phyloP scores from a whole-genome alignment of 2,888 invertebrate species.

The Agriotes lineatus region DNA sequence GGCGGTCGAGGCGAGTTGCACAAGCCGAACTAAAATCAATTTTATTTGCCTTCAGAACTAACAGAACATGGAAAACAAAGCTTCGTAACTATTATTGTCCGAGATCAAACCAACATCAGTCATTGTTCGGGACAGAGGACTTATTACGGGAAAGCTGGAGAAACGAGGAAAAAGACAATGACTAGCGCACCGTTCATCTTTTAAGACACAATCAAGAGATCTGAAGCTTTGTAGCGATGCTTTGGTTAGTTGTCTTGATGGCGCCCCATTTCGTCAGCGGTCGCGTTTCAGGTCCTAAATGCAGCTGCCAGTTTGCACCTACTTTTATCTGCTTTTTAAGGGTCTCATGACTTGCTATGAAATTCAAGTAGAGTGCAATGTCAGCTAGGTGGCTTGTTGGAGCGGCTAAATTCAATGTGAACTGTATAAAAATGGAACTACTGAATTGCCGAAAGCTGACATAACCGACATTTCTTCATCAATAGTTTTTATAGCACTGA shows the following conservation, averaged over 20 bases:
- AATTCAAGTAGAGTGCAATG: too few species aligned
- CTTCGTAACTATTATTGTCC: constrained; percentile 9
- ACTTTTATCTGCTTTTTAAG: too few species aligned
- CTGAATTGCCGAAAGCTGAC: too few species aligned
- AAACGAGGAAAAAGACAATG: constrained; percentile 45
- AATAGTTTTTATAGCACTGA: too few species aligned
- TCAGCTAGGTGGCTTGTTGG: too few species aligned
- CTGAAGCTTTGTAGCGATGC: constrained; percentile 50
- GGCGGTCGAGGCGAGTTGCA: too few species aligned
- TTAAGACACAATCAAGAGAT: constrained; percentile 52
- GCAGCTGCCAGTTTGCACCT: too few species aligned
- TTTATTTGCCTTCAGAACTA: constrained; percentile 4
- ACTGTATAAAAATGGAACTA: too few species aligned
- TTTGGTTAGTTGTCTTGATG: constrained; percentile 31
- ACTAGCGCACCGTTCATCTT: constrained; percentile 47
- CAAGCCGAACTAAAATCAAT: background rate
- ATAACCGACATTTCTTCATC: too few species aligned
- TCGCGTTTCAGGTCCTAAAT: background rate
- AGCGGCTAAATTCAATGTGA: too few species aligned
- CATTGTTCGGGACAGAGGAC: constrained; percentile 37
- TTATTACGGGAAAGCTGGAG: constrained; percentile 46
- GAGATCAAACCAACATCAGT: constrained; percentile 26
- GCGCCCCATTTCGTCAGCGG: background rate
- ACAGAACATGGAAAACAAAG: background rate
- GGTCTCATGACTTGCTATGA: too few species aligned